These are phyloP conservation scores for Acanthurus leucopareius DNA, from an alignment of 2,797 vertebrate genomes.

Conservation along the genomic window DNA sequence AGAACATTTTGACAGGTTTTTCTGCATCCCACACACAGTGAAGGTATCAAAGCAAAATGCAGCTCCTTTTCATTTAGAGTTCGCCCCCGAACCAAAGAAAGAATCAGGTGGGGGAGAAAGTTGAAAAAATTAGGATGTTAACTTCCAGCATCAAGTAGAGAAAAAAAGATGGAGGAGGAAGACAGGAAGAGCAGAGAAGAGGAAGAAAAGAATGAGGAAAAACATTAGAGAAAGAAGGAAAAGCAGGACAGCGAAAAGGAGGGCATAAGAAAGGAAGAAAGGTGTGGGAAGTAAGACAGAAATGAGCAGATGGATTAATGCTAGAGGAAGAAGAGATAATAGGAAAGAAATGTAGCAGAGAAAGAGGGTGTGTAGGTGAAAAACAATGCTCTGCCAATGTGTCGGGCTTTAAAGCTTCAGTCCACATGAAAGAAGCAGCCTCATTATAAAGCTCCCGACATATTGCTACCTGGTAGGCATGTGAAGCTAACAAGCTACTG, in stretches of 20 bases:
- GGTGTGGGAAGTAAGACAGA: neutral
- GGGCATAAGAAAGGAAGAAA: neutral
- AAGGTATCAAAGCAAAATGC: neutral
- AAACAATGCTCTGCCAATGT: slow-evolving; percentile 22
- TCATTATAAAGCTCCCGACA: slow-evolving; percentile 56
- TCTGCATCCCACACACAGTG: neutral
- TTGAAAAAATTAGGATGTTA: neutral
- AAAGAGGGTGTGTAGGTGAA: slow-evolving; percentile 26
- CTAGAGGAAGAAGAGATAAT: neutral
- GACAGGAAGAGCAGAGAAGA: neutral
- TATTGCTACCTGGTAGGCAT: slow-evolving; percentile 45
- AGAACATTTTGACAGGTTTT: neutral
- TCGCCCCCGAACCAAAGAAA: neutral
- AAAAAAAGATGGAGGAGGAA: neutral
- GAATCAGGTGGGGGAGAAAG: neutral
- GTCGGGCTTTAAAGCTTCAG: slow-evolving; percentile 52
- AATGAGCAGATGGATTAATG: neutral
- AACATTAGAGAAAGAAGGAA: neutral
- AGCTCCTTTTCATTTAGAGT: neutral
- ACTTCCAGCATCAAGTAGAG: neutral
- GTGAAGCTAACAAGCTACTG: slow-evolving; percentile 49
- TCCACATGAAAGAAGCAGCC: slow-evolving; percentile 60
- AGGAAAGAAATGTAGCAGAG: slow-evolving; percentile 12
- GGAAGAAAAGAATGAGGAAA: neutral
- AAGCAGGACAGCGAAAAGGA: neutral